Base-by-base conservation (phyloP, 2,797 vertebrate species). In the Epinephelus awoara region DNA sequence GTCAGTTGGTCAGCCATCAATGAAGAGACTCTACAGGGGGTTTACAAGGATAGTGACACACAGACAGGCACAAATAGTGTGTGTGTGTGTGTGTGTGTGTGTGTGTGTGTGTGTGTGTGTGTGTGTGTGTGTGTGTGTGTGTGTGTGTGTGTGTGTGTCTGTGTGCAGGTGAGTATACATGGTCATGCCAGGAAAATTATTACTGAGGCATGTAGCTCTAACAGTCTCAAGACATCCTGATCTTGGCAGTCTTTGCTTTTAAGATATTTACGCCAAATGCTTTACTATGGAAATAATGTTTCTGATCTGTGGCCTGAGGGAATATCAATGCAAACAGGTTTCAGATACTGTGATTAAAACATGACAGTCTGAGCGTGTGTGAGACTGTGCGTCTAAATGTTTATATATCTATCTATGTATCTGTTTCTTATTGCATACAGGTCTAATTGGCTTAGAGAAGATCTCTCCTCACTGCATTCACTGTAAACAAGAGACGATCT, bases 401-500 rank as follows among this genome's bases (percentile, higher is more conserved):
- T 7, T 49, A 27, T 38, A 23, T 38, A 23, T 59, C 15, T 21
- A 64, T 54, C 17, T 71, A 57, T 81, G 14, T 47, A 56, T 84
- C 34, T 27, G 50, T 84, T 68, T 85, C 38, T 75, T 65, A 68
- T 19, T 77, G 51, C 72, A 69, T 69, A 62, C 25, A 70, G 21
- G 18, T 83, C 25, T 85, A 79, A 80, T 79, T 83, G 72, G 79
- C 61, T 85, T 63, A 56, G 44, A 70, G 50, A 82, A 79, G 84
- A 76, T 68, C n/a, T 77, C 57, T 82, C 27, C 62, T 75, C n/a
- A 23, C 72, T 85, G 72, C 72, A 83, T 82, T 88, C 82, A 88
- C 78, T 80, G 75, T 91, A 84, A 91, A 86, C 83, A 90, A 83
- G 72, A 81, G 80, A 83, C 67, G 77, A 79, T 86, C 73, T 86